These are phyloP conservation scores for Epirrita christyi DNA, from an alignment of 2,888 invertebrate genomes.

Conservation along the genomic window DNA sequence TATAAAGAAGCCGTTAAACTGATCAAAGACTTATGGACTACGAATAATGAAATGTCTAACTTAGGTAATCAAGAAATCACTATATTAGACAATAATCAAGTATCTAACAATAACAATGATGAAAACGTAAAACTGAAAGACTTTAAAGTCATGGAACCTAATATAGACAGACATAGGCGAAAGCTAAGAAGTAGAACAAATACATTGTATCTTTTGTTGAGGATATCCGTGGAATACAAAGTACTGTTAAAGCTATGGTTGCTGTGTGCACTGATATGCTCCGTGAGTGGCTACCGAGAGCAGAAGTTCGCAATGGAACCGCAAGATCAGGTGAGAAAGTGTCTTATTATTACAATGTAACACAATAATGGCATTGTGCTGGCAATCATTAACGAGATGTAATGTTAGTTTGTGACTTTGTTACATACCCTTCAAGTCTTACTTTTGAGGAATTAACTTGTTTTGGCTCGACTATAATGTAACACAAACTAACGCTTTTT, in stretches of 20 bases:
- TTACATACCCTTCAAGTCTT: no score
- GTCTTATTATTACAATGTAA: no score
- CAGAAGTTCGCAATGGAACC: constrained; percentile 79
- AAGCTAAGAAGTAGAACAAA: constrained; percentile 71
- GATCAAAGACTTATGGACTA: neutral
- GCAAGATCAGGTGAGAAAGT: constrained; percentile 71
- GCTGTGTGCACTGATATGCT: constrained; percentile 52
- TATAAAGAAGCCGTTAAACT: neutral
- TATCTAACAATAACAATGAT: neutral
- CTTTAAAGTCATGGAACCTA: neutral
- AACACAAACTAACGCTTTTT: no score
- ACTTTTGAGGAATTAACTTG: no score
- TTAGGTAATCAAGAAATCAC: neutral
- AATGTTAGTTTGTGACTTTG: no score
- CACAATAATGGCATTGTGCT: no score
- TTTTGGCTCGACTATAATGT: no score
- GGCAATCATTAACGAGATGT: no score
- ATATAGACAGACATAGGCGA: constrained; percentile 33
- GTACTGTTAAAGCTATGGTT: constrained; percentile 53
- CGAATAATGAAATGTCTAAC: neutral
- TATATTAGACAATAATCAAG: neutral
- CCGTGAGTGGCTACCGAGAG: constrained; percentile 63
- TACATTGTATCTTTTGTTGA: constrained; percentile 71
- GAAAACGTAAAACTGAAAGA: constrained; percentile 1
- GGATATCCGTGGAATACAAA: constrained; percentile 55